Base-by-base conservation (phyloP, 2,888 invertebrate genomes). In the Calliopum simillimum region DNA sequence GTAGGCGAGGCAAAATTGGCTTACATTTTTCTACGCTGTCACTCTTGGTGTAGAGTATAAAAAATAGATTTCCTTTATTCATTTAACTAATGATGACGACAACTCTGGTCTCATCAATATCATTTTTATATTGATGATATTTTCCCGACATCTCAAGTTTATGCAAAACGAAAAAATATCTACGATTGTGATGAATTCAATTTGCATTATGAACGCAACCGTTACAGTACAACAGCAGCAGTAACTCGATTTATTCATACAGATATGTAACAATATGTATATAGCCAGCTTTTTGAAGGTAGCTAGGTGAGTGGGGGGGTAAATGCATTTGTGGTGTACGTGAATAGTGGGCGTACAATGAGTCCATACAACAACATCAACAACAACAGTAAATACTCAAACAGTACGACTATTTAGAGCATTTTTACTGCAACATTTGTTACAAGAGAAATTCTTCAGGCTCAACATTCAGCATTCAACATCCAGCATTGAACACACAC, bases 121-220 rank as follows among this genome's bases (percentile, higher is more conserved):
- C 19, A 16, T 3, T 53, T n/a, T n/a, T n/a, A n/a, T 12, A 53
- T 13, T n/a, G 47, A n/a, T 63, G 62, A 63, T 23, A 47, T 25
- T 47, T 33, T 53, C 25, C 8, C 43, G 55, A 21, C 55, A 53
- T 16, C 55, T n/a, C n/a, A 44, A 55, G 41, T 46, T 55, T 21
- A 65, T 65, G 65, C 44, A 44, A 53, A 49, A 49, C 25, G 14
- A 21, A 5, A 25, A 44, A 63, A 33, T 25, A 33, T 53, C 8
- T 41, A 43, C 43, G 41, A 13, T 53, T 44, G 44, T 51, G 62
- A 64, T 8, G 55, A 55, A 65, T 55, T 19, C 53, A 55, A 55
- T 55, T 65, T 65, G 65, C 19, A 43, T 41, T 25, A 41, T 23
- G 53, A 12, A 53, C 13, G 23, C 4, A 53, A 23, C 14, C 23